Evolutionary conservation across 2,113 vertebrate genomes (phyloP), one percentile per base, ranked within the genome.

Genomic region (Bos javanicus): DNA sequence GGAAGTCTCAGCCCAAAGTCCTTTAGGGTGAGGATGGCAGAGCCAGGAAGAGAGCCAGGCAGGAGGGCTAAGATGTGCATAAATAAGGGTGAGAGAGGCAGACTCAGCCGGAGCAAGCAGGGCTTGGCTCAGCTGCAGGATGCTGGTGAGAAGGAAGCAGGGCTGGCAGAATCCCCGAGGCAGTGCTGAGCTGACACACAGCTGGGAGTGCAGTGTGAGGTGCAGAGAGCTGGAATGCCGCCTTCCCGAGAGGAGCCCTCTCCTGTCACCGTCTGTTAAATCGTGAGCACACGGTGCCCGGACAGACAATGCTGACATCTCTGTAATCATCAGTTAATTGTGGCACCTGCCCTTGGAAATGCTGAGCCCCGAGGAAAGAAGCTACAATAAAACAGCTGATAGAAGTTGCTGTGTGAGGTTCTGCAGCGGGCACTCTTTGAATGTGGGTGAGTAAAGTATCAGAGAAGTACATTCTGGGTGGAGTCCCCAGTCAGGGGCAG

Each of bases 301-400:
- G 71, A 48, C 36, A 67, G 59, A 82, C 85, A 26, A 14, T 0
- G 14, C 76, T 71, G 85, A 50, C 43, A 30, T 43, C 50, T 89
- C 64, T 6, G 1, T 87, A n/a, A 92, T 92, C 50, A 25, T 60
- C 36, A 33, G 30, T 80, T 91, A 90, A 93, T 92, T 56, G 76
- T 91, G 82, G 82, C 5, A 50, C 57, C 46, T 90, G 92, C 39
- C 92, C 94, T 95, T 95, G 76, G 94, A 97, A 95, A 67, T 1
- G 0, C 84, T 71, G 78, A 82, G 59, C 50, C 88, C 0, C 1
- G 1, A 87, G 76, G 74, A 80, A 84, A 76, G 94, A 76, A 95
- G 86, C 71, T 11, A 62, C 33, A 89, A 1, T 71, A 33, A 91
- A 64, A n/a, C 15, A 17, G 23, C 33, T 80, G 11, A 83, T 26